Percentiles rank a stretch among this genome's conserved stretches.
Evolutionary conservation across 2,113 vertebrate genomes (phyloP).

Genomic region (Amazona vittata): DNA sequence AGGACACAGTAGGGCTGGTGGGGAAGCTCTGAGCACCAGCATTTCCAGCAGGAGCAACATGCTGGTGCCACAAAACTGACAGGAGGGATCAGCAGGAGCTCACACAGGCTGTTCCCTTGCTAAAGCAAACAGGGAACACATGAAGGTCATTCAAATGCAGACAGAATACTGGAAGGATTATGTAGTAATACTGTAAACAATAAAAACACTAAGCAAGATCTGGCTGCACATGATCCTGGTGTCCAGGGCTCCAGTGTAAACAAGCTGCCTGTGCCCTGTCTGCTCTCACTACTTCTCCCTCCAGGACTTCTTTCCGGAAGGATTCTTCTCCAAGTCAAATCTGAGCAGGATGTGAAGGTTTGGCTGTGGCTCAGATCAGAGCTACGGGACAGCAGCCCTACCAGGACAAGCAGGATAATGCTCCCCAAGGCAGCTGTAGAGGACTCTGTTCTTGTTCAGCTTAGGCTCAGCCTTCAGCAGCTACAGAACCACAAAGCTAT

Average conservation of each 20-base stretch:
- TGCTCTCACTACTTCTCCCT: not conserved
- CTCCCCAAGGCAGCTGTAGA: not conserved
- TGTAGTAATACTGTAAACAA: not conserved
- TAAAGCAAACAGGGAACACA: not conserved
- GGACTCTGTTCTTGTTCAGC: not conserved
- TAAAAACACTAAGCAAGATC: not conserved
- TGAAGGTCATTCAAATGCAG: not conserved
- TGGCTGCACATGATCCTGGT: not conserved
- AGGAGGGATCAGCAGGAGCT: not conserved
- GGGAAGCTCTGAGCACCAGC: not conserved
- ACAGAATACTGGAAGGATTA: not conserved
- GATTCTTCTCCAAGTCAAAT: not conserved
- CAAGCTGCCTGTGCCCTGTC: not conserved
- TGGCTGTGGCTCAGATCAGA: not conserved
- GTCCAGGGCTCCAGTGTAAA: not conserved
- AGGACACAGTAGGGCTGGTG: not conserved
- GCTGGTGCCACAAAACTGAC: not conserved
- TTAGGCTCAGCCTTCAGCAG: not conserved
- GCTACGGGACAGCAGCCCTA: not conserved
- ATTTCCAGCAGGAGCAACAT: accelerated
- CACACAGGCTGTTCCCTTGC: not conserved
- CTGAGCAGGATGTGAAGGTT: not conserved
- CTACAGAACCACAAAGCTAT: not conserved
- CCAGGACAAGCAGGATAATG: not conserved
- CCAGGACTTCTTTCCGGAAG: not conserved